Evolutionary conservation across 2,888 invertebrate species (phyloP).

Genomic region (Gasteruption jaculator): DNA sequence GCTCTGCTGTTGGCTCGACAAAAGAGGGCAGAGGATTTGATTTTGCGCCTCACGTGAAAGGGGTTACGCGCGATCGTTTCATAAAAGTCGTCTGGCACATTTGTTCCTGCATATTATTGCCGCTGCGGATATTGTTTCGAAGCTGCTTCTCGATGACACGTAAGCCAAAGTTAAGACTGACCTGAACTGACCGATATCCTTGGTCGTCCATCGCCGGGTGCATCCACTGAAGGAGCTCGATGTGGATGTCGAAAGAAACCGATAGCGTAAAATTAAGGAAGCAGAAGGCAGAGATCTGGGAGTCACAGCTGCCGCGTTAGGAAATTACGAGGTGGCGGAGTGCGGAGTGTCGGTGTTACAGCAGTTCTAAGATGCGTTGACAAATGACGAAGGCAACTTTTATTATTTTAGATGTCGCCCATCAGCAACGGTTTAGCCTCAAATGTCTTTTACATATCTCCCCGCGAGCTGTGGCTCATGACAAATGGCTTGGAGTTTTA

Average conservation of each 20-base stretch:
- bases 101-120: conserved; percentile 49
- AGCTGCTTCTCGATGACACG: too few species aligned
- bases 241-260: too few species aligned
- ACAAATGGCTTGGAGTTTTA: conserved; percentile 48
- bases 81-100: conserved; percentile 53
- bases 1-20: conserved; percentile 15
- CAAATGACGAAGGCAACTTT: conserved; percentile 51
- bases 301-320: conserved; percentile 31
- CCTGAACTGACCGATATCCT: too few species aligned
- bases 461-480: conserved; percentile 29
- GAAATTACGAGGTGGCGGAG: conserved; percentile 30
- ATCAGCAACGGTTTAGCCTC: conserved; percentile 33
- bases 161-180: too few species aligned
- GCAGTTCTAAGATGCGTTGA: conserved; percentile 41
- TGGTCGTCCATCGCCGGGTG: too few species aligned
- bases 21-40: conserved; percentile 44
- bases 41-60: conserved; percentile 27
- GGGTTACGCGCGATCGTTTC: conserved; percentile 33
- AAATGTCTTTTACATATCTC: conserved; percentile 47
- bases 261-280: too few species aligned
- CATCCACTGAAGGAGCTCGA: too few species aligned
- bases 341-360: conserved; percentile 10
- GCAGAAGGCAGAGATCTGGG: conserved; percentile 19
- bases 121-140: too few species aligned
- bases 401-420: conserved; percentile 51